Conservation (phyloP, 2,113 vertebrate genomes). For the Camelus bactrianus region DNA sequence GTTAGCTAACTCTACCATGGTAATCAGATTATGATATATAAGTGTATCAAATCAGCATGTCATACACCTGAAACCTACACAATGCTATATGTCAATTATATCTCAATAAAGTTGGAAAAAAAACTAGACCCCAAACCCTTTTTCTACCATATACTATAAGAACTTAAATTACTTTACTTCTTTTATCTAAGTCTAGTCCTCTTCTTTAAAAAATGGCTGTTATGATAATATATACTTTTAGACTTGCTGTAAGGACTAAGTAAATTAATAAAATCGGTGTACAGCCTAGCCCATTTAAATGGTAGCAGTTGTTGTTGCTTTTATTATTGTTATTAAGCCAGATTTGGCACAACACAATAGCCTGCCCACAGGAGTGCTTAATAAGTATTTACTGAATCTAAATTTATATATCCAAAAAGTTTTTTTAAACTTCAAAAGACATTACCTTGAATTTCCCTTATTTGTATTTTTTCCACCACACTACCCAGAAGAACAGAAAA, state of each 20-base stretch:
- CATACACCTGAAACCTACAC: not conserved
- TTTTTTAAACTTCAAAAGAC: not conserved
- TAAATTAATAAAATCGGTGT: not conserved
- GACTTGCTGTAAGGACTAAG: not conserved
- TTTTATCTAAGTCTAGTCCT: not conserved
- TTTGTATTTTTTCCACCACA: slow-evolving; percentile 59
- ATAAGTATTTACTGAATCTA: slow-evolving; percentile 24
- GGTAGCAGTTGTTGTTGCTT: not conserved
- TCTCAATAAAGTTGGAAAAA: not conserved
- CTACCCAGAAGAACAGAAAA: slow-evolving; percentile 57
- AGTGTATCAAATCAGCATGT: not conserved
- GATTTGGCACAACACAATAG: not conserved
- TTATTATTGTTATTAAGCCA: not conserved
- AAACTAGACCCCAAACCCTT: not conserved
- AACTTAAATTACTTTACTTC: not conserved
- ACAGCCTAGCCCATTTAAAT: not conserved
- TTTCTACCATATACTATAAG: not conserved
- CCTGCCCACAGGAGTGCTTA: not conserved
- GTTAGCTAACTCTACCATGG: not conserved
- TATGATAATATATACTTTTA: not conserved
- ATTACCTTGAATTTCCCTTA: slow-evolving; percentile 32
- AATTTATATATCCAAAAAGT: not conserved
- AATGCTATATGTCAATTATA: not conserved
- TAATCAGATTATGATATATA: not conserved
- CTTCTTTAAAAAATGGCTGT: not conserved